Percentiles rank a stretch among this genome's conserved stretches.
Evolutionary conservation across 2,113 vertebrate species (phyloP).

Genomic region (Sorex fumeus): DNA sequence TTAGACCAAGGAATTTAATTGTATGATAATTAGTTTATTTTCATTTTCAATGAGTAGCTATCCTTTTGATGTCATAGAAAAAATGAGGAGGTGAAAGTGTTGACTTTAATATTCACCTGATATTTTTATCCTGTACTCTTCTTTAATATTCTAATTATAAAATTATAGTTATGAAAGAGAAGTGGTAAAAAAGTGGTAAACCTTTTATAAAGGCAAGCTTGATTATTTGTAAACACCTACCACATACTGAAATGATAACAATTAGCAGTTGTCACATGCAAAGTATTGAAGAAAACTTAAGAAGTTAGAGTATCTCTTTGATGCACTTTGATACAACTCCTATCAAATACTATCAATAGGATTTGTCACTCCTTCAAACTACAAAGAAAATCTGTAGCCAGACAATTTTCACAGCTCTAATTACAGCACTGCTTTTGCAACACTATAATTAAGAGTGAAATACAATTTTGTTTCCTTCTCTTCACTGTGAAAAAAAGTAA

Average conservation of each 20-base stretch:
- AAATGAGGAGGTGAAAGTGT: neutral
- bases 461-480: slow-evolving; percentile 80
- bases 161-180: slow-evolving; percentile 21
- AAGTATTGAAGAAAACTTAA: slow-evolving; percentile 65
- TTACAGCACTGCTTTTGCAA: slow-evolving; percentile 76
- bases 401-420: slow-evolving; percentile 85
- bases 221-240: slow-evolving; percentile 47
- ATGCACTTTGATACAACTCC: slow-evolving; percentile 67
- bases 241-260: slow-evolving; percentile 53
- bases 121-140: neutral
- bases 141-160: slow-evolving; percentile 31
- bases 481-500: slow-evolving; percentile 72
- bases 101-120: neutral
- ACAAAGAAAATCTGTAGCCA: slow-evolving; percentile 81
- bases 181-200: slow-evolving; percentile 30
- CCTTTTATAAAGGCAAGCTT: slow-evolving; percentile 1
- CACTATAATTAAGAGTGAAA: slow-evolving; percentile 82
- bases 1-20: neutral
- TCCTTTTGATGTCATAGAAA: neutral
- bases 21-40: neutral
- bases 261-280: slow-evolving; percentile 68
- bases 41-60: neutral
- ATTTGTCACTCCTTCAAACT: slow-evolving; percentile 80
- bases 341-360: slow-evolving; percentile 80
- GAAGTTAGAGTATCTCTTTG: slow-evolving; percentile 75